Evolutionary conservation across 2,888 invertebrate genomes (phyloP).

Genomic region (Lottia gigantea): DNA sequence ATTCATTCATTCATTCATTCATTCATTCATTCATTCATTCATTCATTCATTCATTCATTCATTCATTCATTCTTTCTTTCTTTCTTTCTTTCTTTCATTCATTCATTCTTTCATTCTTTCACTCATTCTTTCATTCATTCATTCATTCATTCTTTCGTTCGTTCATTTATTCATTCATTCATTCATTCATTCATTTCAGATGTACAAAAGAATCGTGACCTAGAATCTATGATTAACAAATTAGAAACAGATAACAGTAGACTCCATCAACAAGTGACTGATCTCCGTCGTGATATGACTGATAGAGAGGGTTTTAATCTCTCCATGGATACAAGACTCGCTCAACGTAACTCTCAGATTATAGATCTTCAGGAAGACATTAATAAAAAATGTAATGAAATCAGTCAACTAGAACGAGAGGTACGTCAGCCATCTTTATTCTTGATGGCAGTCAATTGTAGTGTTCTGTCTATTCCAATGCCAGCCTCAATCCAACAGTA

Average conservation of each 20-base stretch:
- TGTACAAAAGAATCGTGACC: conserved; percentile 46
- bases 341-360: conserved; percentile 55
- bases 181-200: conserved; percentile 36
- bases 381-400: conserved; percentile 45
- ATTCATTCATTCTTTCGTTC: too few species aligned
- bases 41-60: too few species aligned
- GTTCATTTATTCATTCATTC: too few species aligned
- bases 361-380: conserved; percentile 59
- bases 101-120: too few species aligned
- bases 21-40: too few species aligned
- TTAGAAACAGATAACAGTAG: conserved; percentile 51
- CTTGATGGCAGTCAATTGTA: too few species aligned
- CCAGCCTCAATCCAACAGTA: too few species aligned
- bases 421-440: conserved; percentile 28
- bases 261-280: conserved; percentile 38
- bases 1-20: too few species aligned
- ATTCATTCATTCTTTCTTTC: too few species aligned
- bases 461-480: too few species aligned
- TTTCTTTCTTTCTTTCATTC: too few species aligned
- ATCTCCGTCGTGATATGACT: conserved; percentile 41
- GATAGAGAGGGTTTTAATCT: conserved; percentile 48
- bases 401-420: conserved; percentile 52
- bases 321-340: conserved; percentile 51
- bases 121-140: too few species aligned
- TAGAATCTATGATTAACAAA: conserved; percentile 41